phyloP scores from a whole-genome alignment of 2,888 invertebrate genomes.

The Parasteatoda lunata region DNA sequence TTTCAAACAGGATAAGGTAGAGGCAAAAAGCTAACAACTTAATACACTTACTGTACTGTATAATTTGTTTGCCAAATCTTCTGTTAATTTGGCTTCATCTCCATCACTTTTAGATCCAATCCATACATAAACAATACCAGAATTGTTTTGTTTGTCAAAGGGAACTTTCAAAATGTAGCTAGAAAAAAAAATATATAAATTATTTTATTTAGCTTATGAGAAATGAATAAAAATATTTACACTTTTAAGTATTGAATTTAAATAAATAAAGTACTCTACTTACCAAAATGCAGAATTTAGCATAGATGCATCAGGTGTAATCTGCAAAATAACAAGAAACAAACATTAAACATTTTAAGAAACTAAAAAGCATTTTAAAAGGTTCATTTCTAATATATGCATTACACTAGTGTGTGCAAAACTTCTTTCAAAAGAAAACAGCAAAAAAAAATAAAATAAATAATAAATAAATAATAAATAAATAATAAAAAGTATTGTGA shows the following conservation, averaged over 20 bases:
- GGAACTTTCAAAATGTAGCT: conserved; percentile 93
- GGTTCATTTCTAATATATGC: not conserved
- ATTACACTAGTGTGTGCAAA: no score
- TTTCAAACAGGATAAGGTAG: no score
- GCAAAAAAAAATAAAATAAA: no score
- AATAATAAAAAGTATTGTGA: no score
- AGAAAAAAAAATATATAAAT: conserved; percentile 70
- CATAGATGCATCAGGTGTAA: conserved; percentile 86
- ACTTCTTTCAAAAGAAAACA: no score
- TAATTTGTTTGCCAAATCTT: conserved; percentile 94
- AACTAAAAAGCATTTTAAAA: not conserved
- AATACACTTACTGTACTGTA: conserved; percentile 84
- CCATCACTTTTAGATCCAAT: conserved; percentile 88
- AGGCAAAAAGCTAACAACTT: not conserved
- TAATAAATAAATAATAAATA: no score
- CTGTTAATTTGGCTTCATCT: conserved; percentile 88
- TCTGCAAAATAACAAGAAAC: conserved; percentile 72
- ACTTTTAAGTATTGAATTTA: not conserved
- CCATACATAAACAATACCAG: conserved; percentile 97
- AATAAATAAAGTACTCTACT: conserved; percentile 71
- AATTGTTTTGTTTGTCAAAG: conserved; percentile 87
- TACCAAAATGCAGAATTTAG: conserved; percentile 97
- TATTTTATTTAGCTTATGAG: no score
- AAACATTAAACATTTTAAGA: not conserved
- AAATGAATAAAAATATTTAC: not conserved